Evolutionary conservation across 1,140 invertebrate genomes (phyloP).

Genomic region (Aphaenogaster rudis): DNA sequence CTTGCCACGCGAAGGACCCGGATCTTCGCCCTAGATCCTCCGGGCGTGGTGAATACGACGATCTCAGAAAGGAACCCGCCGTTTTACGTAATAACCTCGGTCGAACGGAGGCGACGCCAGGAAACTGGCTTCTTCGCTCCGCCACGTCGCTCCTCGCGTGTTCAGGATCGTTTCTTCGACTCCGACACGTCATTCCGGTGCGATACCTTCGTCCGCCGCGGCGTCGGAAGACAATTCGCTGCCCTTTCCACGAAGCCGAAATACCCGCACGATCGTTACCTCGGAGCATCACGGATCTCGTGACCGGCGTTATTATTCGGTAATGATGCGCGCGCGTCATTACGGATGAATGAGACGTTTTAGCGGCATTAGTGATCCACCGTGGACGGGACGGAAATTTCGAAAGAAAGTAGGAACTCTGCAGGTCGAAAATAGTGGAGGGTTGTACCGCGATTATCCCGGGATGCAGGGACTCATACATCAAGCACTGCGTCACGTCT

Average conservation of each 20-base stretch:
- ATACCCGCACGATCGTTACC: slow-evolving; percentile 53
- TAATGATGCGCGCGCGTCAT: slow-evolving; percentile 69
- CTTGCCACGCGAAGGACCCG: slow-evolving; percentile 42
- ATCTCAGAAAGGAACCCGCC: slow-evolving; percentile 68
- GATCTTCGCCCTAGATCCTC: slow-evolving; percentile 64
- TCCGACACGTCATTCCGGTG: slow-evolving; percentile 59
- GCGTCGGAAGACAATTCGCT: slow-evolving; percentile 50
- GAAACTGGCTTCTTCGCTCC: slow-evolving; percentile 47
- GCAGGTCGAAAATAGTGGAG: slow-evolving; percentile 27
- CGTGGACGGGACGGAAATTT: slow-evolving; percentile 17
- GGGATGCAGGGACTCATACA: not conserved
- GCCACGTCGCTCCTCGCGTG: slow-evolving; percentile 62
- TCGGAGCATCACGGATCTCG: slow-evolving; percentile 75
- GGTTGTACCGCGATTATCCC: slow-evolving; percentile 10
- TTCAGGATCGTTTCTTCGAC: slow-evolving; percentile 68
- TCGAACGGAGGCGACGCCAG: slow-evolving; percentile 53
- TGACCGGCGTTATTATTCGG: slow-evolving; percentile 82
- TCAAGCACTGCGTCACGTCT: not conserved
- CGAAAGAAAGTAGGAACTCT: slow-evolving; percentile 35
- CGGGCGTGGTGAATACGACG: slow-evolving; percentile 67
- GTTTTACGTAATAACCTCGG: slow-evolving; percentile 75
- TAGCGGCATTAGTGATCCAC: slow-evolving; percentile 38
- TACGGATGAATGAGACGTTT: slow-evolving; percentile 62
- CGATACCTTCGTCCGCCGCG: slow-evolving; percentile 57
- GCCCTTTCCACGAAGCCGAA: slow-evolving; percentile 55